Evolutionary conservation across 2,797 vertebrate species (phyloP).

Genomic region (Ctenosaura bakeri): DNA sequence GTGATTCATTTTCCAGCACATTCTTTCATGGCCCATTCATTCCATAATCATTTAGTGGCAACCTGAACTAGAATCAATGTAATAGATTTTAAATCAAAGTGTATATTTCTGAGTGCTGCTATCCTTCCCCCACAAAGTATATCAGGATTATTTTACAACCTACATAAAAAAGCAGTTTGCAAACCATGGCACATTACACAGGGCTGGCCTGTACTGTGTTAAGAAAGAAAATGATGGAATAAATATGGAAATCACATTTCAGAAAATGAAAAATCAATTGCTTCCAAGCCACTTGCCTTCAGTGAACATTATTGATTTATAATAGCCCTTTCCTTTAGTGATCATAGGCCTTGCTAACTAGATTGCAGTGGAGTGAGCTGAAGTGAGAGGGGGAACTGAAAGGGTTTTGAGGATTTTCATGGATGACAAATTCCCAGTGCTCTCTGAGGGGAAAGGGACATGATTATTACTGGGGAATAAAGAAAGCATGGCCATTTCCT

Average conservation of each 20-base stretch:
- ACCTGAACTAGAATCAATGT: not conserved
- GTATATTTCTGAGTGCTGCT: not conserved
- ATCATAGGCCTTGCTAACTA: constrained; percentile 19
- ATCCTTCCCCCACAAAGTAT: not conserved
- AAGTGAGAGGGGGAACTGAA: not conserved
- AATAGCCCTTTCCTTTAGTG: constrained; percentile 6
- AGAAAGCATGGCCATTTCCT: no score
- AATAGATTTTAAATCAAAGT: not conserved
- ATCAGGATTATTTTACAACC: not conserved
- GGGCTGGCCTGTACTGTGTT: not conserved
- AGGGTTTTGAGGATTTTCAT: no score
- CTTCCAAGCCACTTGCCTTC: not conserved
- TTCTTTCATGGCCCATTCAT: not conserved
- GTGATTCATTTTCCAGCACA: not conserved
- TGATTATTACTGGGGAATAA: not conserved
- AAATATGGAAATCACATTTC: constrained; percentile 40
- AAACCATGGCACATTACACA: not conserved
- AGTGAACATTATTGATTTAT: not conserved
- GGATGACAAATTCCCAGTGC: not conserved
- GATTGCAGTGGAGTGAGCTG: not conserved
- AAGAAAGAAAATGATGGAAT: constrained; percentile 8
- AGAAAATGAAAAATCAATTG: constrained; percentile 41
- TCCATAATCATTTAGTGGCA: not conserved
- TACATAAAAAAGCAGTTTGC: not conserved
- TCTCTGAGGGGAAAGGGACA: not conserved